phyloP scores from a whole-genome alignment of 2,888 invertebrate genomes.

The Trissoscelio sp. region DNA sequence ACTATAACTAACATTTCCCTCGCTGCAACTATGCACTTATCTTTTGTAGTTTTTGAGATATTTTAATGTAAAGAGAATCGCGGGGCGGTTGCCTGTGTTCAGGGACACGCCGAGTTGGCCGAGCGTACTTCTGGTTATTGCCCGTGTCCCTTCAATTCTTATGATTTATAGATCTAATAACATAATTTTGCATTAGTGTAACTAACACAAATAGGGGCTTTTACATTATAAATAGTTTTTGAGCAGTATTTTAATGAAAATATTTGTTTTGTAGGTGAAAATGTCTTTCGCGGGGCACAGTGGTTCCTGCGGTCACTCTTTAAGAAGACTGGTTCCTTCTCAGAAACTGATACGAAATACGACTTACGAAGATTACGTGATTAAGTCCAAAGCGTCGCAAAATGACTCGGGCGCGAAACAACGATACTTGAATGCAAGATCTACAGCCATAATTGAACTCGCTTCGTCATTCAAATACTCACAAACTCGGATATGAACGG shows the following conservation, averaged over 20 bases:
- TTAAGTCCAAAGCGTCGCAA: neutral
- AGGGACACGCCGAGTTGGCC: no score
- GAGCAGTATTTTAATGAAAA: neutral
- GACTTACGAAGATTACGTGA: slow-evolving; percentile 16
- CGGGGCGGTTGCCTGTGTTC: no score
- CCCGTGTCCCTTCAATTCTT: no score
- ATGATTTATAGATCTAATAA: no score
- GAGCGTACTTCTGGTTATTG: no score
- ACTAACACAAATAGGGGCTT: no score
- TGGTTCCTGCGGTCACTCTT: slow-evolving; percentile 41
- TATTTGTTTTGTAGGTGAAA: slow-evolving; percentile 32
- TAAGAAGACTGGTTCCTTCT: slow-evolving; percentile 45
- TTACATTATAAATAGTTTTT: no score
- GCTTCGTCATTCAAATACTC: slow-evolving; percentile 6
- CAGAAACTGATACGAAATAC: slow-evolving; percentile 12
- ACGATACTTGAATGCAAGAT: neutral
- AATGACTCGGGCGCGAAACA: neutral
- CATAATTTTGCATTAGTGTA: no score
- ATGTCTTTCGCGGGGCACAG: slow-evolving; percentile 42
- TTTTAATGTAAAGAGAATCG: no score
- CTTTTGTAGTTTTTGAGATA: no score
- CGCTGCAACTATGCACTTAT: no score
- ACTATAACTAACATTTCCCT: no score
- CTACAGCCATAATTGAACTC: neutral
- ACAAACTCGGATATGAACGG: neutral